Evolutionary conservation across 2,888 invertebrate genomes (phyloP).

Genomic region (Pollenia griseotomentosa): DNA sequence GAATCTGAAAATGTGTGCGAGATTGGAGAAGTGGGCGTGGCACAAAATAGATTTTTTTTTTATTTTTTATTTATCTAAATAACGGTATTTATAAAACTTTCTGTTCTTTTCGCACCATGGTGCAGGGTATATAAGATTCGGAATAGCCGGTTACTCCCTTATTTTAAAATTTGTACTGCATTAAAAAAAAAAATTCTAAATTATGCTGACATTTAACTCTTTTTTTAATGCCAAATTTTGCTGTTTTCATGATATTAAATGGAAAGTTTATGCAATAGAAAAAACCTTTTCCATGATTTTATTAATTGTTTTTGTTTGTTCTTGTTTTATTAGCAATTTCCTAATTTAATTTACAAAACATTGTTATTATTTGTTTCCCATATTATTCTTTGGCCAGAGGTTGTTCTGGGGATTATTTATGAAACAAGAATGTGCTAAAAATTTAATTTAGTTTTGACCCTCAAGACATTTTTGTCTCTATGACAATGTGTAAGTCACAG

Average conservation of each 20-base stretch:
- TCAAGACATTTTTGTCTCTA: slow-evolving; percentile 9
- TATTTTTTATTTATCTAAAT: no score
- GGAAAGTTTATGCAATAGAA: not conserved
- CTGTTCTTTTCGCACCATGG: no score
- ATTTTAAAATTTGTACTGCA: no score
- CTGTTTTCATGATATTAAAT: not conserved
- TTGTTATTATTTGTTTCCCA: slow-evolving; percentile 4
- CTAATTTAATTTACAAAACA: not conserved
- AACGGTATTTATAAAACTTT: no score
- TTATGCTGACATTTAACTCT: not conserved
- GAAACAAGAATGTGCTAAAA: slow-evolving; percentile 6
- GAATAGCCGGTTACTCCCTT: no score
- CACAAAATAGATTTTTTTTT: no score
- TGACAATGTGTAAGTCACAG: not conserved
- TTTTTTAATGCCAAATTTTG: not conserved
- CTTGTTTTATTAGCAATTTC: slow-evolving; percentile 15
- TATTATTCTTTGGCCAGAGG: not conserved
- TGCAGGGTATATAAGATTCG: no score
- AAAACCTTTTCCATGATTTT: not conserved
- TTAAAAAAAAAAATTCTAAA: no score
- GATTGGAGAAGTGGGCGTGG: no score
- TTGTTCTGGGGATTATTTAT: not conserved
- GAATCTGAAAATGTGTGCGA: no score
- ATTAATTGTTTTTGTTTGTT: not conserved
- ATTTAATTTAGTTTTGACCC: slow-evolving; percentile 25